Evolutionary conservation across 2,797 vertebrate species (phyloP), one percentile per base, ranked within the genome.

Genomic region (Helicolenus hilgendorfi): DNA sequence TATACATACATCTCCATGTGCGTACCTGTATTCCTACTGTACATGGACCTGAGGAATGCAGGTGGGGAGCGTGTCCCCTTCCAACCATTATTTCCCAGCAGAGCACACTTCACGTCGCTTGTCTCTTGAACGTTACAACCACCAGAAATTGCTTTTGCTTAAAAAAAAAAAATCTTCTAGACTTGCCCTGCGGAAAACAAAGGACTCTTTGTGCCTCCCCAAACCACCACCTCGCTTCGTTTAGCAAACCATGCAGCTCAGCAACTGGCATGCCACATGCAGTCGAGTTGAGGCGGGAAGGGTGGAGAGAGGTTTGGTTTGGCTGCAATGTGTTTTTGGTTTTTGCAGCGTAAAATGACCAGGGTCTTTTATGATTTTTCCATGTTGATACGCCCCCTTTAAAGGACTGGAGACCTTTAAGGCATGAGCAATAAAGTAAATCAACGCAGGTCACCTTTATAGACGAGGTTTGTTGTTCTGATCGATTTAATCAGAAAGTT

Each of bases 121-220:
- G 49, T 78, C 75, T 77, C 41, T 53, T 77, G 36, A 84, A 75
- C 72, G 45, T 79, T 64, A 74, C 58, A 78, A 55, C 64, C 64
- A 76, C 72, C 59, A 88, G 55, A 84, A 88, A 75, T 74, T n/a
- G 58, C 58, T 82, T 83, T 84, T 69, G 41, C 81, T 86, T 26
- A 33, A 59, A 75, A 58, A 81, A 58, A 58, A 74, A 38, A 81
- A 59, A 59, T 65, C 60, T 72, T 62, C 35, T 20, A 15, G 38
- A 36, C 74, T 85, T 77, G 67, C 71, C 68, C 11, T 7, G 55
- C 71, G 74, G 90, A 92, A 45, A 45, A 95, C 92, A 96, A 96
- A 91, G 80, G 56, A 67, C 26, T 65, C 93, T 95, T 93, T 96
- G 92, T 95, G 53, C 76, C 77, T 78, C 77, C 77, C 18, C 53